A percentile compares a stretch with the other conserved stretches of the same genome.
These are phyloP conservation scores for Leucophenga maculata DNA, from an alignment of 2,888 invertebrate species.

Conservation along the genomic window DNA sequence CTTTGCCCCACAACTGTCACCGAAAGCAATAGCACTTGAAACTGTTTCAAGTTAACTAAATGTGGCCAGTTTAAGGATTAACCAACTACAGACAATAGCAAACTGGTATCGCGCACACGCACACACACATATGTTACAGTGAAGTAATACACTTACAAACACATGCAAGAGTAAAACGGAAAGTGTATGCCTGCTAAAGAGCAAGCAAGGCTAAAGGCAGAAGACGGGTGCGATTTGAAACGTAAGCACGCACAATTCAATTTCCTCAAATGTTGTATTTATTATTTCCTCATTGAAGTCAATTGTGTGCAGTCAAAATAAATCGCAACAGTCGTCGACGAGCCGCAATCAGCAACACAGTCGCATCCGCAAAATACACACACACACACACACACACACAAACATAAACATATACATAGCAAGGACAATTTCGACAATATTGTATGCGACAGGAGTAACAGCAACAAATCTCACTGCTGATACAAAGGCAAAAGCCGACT, in stretches of 20 bases:
- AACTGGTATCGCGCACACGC: background rate
- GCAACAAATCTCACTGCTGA: slow-evolving; percentile 17
- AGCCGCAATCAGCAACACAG: slow-evolving; percentile 29
- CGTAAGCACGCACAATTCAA: slow-evolving; percentile 58
- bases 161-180: background rate
- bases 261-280: slow-evolving; percentile 66
- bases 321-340: slow-evolving; percentile 39
- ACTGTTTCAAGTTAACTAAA: too few relatives aligned
- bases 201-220: too few relatives aligned
- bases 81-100: too few relatives aligned
- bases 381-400: background rate
- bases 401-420: slow-evolving; percentile 7
- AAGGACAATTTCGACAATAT: slow-evolving; percentile 57
- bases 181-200: too few relatives aligned
- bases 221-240: too few relatives aligned
- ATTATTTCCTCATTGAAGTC: slow-evolving; percentile 66
- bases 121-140: background rate
- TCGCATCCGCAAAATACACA: slow-evolving; percentile 25
- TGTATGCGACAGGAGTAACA: slow-evolving; percentile 47
- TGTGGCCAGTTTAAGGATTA: too few relatives aligned
- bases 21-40: too few relatives aligned
- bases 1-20: too few relatives aligned
- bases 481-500: slow-evolving; percentile 16
- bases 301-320: slow-evolving; percentile 28
- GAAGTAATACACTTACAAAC: background rate